Base-by-base conservation (phyloP, 1,140 invertebrate species). In the Formica exsecta region DNA sequence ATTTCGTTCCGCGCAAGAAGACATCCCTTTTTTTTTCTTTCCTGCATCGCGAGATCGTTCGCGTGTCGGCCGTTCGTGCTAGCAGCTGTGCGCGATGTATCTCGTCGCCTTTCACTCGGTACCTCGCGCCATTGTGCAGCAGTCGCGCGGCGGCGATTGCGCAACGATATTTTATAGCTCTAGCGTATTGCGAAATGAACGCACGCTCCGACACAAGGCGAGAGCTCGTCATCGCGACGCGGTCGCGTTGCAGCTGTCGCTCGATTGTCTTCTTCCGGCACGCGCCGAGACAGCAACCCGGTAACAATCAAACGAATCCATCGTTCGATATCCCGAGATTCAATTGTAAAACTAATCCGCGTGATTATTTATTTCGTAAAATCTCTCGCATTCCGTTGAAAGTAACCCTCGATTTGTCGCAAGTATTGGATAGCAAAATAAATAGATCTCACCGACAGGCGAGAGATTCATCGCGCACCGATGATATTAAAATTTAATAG, bases 71-170 rank as follows among this genome's bases (percentile, higher is more conserved):
- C 66, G 66, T 68, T 38, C 65, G 75, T 86, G 57, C 48, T 74
- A 57, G 44, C 13, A 9, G 61, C 64, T 57, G 41, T 62, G 80
- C 83, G 84, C 87, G 87, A 91, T 90, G 86, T 84, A 86, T 90
- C 89, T 90, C 83, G 92, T 89, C 91, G 92, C 93, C 94, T 95
- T 95, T 95, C 94, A 95, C 94, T 95, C 91, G 89, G 90, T 93
- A 41, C 87, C 89, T 92, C 92, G 90, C 90, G 88, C 90, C 89
- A 94, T 92, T 94, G 91, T 88, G 90, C 92, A 87, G 90, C 86
- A 29, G 61, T 16, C 86, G 83, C 74, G 62, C 73, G 19, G 22
- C 13, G 74, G 2, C 13, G 62, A 80, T 94, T 94, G 92, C 92
- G 93, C 92, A 94, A 94, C 88, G 87, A 91, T 92, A 92, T 92